Percentiles rank a stretch among this genome's conserved stretches.
Conservation (phyloP, 2,113 vertebrate genomes). For the Eretmochelys imbricata region DNA sequence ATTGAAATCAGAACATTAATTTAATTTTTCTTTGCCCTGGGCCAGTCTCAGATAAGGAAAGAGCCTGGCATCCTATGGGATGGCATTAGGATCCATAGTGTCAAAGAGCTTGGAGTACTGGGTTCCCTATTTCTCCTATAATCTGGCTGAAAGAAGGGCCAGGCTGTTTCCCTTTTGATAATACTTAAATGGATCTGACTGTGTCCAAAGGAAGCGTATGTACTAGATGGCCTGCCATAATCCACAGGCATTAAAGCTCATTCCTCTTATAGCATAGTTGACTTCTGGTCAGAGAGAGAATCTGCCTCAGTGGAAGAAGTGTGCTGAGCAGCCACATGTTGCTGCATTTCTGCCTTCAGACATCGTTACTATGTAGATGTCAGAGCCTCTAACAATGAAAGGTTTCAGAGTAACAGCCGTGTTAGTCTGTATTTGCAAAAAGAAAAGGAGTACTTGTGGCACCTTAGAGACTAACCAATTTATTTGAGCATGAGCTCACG, state of each 20-base stretch:
- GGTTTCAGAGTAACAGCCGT: too few relatives aligned
- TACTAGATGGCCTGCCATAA: background rate
- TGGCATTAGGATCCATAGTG: background rate
- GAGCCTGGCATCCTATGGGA: background rate
- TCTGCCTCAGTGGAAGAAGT: background rate
- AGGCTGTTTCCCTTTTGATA: constrained; percentile 19
- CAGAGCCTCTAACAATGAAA: background rate
- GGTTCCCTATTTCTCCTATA: background rate
- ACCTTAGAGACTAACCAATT: too few relatives aligned
- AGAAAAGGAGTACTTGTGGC: too few relatives aligned
- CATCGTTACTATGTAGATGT: background rate
- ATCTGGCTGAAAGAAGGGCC: background rate
- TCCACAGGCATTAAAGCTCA: background rate
- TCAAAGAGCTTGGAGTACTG: background rate
- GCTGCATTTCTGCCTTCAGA: background rate
- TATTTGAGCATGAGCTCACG: too few relatives aligned
- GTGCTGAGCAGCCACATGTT: background rate
- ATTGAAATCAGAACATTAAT: constrained; percentile 10
- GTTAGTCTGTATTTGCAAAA: too few relatives aligned
- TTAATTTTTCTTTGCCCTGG: background rate
- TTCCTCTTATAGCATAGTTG: background rate
- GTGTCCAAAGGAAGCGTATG: background rate
- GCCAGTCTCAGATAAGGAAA: background rate
- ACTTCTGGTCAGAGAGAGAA: background rate
- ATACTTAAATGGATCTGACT: constrained; percentile 34